phyloP scores from a whole-genome alignment of 2,888 invertebrate species.

The Geophilus truncorum region DNA sequence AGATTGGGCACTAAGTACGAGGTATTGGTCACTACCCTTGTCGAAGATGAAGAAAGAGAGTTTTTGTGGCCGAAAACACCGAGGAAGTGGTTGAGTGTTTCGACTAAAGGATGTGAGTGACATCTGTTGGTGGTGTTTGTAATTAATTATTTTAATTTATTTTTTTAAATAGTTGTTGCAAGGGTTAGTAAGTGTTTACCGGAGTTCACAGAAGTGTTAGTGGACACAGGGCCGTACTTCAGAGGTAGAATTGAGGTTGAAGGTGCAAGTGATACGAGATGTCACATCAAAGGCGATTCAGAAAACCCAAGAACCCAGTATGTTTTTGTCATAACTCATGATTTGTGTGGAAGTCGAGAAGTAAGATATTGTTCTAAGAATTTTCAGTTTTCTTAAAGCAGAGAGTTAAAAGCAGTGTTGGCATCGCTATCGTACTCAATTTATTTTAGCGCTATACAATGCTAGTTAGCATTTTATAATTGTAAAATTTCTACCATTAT shows the following conservation, averaged over 20 bases:
- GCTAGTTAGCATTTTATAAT: too few species aligned
- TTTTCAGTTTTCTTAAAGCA: too few species aligned
- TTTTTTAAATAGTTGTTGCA: conserved; percentile 79
- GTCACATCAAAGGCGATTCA: conserved; percentile 68
- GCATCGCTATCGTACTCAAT: too few species aligned
- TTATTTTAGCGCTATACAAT: too few species aligned
- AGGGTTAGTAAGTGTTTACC: conserved; percentile 72
- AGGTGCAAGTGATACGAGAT: conserved; percentile 56
- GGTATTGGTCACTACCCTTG: conserved; percentile 64
- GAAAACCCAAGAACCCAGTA: conserved; percentile 66
- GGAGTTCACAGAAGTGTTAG: conserved; percentile 74
- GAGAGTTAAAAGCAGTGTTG: too few species aligned
- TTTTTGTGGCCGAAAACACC: neutral
- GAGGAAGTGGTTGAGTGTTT: neutral
- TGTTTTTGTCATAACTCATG: conserved; percentile 67
- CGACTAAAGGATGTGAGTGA: conserved; percentile 74
- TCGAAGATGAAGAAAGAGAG: conserved; percentile 36
- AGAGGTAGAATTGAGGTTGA: conserved; percentile 72
- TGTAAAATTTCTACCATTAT: too few species aligned
- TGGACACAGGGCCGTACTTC: conserved; percentile 74
- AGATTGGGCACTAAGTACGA: conserved; percentile 78
- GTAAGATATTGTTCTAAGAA: neutral
- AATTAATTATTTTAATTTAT: too few species aligned
- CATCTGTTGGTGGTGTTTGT: too few species aligned
- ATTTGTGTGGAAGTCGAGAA: conserved; percentile 59